phyloP scores from a whole-genome alignment of 2,888 invertebrate genomes.

The Lymantria dispar region DNA sequence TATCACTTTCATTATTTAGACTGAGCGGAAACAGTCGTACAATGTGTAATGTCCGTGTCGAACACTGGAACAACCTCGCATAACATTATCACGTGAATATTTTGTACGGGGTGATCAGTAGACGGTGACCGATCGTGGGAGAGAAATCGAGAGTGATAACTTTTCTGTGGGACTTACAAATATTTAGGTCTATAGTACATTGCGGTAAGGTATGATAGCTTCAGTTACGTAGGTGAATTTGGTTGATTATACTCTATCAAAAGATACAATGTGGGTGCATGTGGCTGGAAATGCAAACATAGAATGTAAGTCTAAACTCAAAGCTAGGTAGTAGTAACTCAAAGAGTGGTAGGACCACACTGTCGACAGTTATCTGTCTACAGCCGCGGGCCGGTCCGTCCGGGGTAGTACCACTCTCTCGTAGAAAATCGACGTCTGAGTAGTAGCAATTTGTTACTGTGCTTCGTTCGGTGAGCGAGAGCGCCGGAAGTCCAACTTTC shows the following conservation, averaged over 20 bases:
- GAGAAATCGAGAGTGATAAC: conserved; percentile 68
- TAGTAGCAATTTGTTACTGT: too few species aligned
- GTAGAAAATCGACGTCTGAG: too few species aligned
- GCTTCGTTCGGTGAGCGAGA: too few species aligned
- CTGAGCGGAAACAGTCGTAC: conserved; percentile 28
- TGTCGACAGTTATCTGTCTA: too few species aligned
- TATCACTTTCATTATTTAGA: neutral
- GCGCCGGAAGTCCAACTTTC: too few species aligned
- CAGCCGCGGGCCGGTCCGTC: too few species aligned
- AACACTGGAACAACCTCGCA: conserved; percentile 27
- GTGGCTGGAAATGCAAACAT: too few species aligned
- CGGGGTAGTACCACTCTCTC: too few species aligned
- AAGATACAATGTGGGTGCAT: too few species aligned
- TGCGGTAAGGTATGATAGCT: neutral
- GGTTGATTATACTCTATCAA: neutral
- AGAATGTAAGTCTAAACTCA: too few species aligned
- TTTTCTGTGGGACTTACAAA: conserved; percentile 14
- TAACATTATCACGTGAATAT: conserved; percentile 33
- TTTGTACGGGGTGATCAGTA: conserved; percentile 56
- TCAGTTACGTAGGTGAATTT: neutral
- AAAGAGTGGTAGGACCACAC: too few species aligned
- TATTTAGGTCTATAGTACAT: conserved; percentile 22
- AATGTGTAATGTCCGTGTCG: conserved; percentile 24
- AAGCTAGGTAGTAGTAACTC: too few species aligned
- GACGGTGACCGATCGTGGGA: conserved; percentile 65